Percentiles rank a stretch among this genome's conserved stretches.
These are phyloP conservation scores for Zaprionus lachaisei DNA, from an alignment of 1,140 invertebrate species.

Conservation along the genomic window DNA sequence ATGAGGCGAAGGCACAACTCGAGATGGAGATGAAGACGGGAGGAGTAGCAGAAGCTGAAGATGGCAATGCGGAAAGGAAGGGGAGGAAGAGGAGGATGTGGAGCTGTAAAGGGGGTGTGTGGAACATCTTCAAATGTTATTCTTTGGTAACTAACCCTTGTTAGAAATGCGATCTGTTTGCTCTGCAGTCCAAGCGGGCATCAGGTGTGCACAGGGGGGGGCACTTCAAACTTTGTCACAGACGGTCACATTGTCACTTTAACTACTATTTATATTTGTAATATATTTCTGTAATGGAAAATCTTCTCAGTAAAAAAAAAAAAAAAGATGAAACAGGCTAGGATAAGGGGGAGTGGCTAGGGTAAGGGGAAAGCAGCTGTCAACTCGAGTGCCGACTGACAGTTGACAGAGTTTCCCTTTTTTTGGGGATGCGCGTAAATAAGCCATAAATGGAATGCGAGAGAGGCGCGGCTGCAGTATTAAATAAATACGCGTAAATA, in stretches of 20 bases:
- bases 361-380: conserved; percentile 30
- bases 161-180: conserved; percentile 74
- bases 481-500: conserved; percentile 66
- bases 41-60: not conserved
- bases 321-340: too few species aligned
- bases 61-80: too few species aligned
- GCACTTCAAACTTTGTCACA: not conserved
- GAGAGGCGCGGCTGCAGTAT: conserved; percentile 29
- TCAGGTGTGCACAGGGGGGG: conserved; percentile 45
- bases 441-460: conserved; percentile 67
- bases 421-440: conserved; percentile 60
- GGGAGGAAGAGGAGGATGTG: too few species aligned
- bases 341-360: too few species aligned
- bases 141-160: conserved; percentile 69
- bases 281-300: not conserved
- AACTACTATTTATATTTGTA: not conserved
- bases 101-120: not conserved
- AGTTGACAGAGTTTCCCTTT: conserved; percentile 77
- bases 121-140: conserved; percentile 70
- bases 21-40: not conserved
- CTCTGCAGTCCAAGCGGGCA: conserved; percentile 17
- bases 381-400: conserved; percentile 54
- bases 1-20: not conserved
- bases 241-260: not conserved
- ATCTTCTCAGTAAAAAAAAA: not conserved